phyloP scores from a whole-genome alignment of 2,797 vertebrate genomes.

The Poeciliopsis infans region DNA sequence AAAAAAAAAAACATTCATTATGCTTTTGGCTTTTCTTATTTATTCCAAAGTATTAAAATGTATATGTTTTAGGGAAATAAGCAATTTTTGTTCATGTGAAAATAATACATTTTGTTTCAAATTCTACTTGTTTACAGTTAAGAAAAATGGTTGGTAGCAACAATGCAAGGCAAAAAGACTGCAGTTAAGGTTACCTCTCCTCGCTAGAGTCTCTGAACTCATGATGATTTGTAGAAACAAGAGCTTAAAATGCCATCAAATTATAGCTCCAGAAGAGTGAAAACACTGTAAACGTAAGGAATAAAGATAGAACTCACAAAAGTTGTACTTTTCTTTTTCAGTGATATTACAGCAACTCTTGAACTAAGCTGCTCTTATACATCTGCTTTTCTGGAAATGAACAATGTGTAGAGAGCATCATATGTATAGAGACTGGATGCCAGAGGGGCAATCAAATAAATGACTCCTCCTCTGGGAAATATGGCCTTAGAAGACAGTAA shows the following conservation, averaged over 20 bases:
- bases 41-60: neutral
- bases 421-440: neutral
- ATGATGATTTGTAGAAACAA: neutral
- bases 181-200: neutral
- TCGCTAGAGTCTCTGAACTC: neutral
- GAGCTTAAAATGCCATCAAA: neutral
- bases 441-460: conserved; percentile 3
- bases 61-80: neutral
- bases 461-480: neutral
- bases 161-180: neutral
- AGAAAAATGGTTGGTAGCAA: neutral
- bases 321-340: neutral
- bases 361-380: neutral
- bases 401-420: neutral
- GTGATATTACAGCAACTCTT: neutral
- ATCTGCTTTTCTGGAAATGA: conserved; percentile 7
- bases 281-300: neutral
- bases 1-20: no score
- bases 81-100: neutral
- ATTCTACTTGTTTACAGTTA: neutral
- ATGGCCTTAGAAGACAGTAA: neutral
- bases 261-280: neutral
- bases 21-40: neutral
- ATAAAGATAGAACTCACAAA: neutral
- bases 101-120: no score